Base-by-base conservation (phyloP, 1,140 invertebrate species). In the Saxidomus purpurata region DNA sequence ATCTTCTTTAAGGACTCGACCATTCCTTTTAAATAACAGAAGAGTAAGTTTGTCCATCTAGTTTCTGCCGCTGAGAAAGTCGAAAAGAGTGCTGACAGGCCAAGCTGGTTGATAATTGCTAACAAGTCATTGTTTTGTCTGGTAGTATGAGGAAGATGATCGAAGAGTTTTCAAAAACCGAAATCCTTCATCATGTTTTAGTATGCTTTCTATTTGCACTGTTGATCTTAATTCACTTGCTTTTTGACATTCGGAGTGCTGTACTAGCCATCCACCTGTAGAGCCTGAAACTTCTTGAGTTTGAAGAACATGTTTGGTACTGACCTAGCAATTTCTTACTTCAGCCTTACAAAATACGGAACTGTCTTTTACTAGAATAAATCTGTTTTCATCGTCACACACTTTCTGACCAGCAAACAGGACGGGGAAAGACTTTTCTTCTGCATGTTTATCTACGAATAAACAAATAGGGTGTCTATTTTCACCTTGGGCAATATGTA, bases 21-120 rank as follows among this genome's bases (percentile, higher is more conserved):
- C 67, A 84, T 19, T 17, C 36, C 88, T 69, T 74, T 89, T 81
- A 61, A 55, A 79, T 17, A 92, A 49, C 22, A 90, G 40, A 63
- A 19, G 34, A 92, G 77, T n/a, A 92, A 61, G 61, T 90, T 79
- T 40, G 25, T 28, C 92, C 92, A 92, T 86, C 80, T 86, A 3
- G 92, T 92, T 63, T 92, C 92, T 63, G 89, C 92, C 36, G 92
- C 90, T 28, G 91, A 92, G 17, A 91, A 87, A 49, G 87, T 90
- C 15, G 47, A 59, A 83, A 91, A 92, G 38, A 89, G 89, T 19
- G 89, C 90, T 79, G 86, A 88, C 15, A 91, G 4, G 34, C 92
- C 92, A 6, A 92, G 67, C 47, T 90, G 81, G 17, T 76, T 61
- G 8, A 92, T 86, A 61, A 92, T 89, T 55, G 91, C 90, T 90